Evolutionary conservation across 2,797 vertebrate species (phyloP).

Genomic region (Picus viridis): DNA sequence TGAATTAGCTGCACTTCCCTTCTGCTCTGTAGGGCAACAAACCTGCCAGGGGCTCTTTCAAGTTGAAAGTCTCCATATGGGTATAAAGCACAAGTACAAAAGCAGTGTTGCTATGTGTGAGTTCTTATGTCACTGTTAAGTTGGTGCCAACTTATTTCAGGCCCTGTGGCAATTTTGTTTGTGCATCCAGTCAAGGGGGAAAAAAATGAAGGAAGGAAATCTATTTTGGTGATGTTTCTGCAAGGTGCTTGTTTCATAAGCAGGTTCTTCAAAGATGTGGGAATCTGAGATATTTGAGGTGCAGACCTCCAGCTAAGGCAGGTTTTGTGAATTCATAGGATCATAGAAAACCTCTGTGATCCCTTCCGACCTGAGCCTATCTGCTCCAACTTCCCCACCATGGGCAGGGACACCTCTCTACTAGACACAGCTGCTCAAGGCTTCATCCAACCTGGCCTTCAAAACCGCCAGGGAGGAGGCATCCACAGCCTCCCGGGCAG

Average conservation of each 20-base stretch:
- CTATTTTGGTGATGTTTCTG: constrained; percentile 6
- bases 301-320: neutral
- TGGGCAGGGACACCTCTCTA: no score
- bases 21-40: neutral
- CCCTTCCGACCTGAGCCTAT: no score
- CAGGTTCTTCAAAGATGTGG: neutral
- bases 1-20: neutral
- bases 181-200: neutral
- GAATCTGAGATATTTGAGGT: neutral
- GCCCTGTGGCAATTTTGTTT: neutral
- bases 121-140: neutral
- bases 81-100: neutral
- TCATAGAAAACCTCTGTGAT: no score
- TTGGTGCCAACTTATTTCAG: neutral
- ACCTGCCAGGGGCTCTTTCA: neutral
- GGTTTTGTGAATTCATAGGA: neutral
- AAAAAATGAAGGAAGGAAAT: neutral
- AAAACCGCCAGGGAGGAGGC: no score
- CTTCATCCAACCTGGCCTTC: no score
- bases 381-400: no score
- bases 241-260: neutral
- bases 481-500: no score
- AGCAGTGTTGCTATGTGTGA: neutral
- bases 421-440: no score
- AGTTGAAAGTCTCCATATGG: neutral